Base-by-base conservation (phyloP, 35 echinoderm and acorn worm species). In the Eucidaris tribuloides region DNA sequence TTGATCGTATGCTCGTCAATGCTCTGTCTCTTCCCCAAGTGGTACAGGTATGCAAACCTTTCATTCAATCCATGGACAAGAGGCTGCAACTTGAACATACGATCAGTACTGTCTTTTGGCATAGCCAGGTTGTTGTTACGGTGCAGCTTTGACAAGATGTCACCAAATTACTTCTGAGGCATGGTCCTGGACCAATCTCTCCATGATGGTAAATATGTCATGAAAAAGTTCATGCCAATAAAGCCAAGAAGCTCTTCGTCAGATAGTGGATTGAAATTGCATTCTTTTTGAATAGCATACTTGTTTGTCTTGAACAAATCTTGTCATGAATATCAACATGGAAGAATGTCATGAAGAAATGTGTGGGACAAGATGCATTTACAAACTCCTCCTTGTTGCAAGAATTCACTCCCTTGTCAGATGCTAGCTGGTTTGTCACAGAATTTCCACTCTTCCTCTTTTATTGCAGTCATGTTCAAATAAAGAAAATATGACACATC, bases 341-440 rank as follows among this genome's bases (percentile, higher is more conserved):
- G 58, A 86, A 86, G 71, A 86, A 80, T 66, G 18, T 84, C 34
- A 84, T 46, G 82, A 84, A 71, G 28, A 71, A 2, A 19, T 84
- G 60, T 46, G 82, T 84, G 37, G 82, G 82, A 46, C 22, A 55
- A 22, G 39, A 77, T n/a, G 68, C 78, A 46, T 86, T 0, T 49
- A 45, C 65, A 78, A 86, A 79, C 79, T 86, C 54, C n/a, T 86
- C 83, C 42, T 86, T 78, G 33, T 86, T 79, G 66, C 83, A 86
- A 19, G 0, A 78, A 79, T 60, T 41, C 19, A 46, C 61, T 6
- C 56, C 45, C 44, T 79, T 71, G 27, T 39, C 46, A 45, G 79
- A 80, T 19, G 20, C 7, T 3, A 71, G 70, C 65, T 86, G 23
- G n/a, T 79, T 50, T 79, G 83, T 79, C n/a, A n/a, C n/a, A n/a